Conservation (phyloP, 2,888 invertebrate species). For the Cantharis nigra region DNA sequence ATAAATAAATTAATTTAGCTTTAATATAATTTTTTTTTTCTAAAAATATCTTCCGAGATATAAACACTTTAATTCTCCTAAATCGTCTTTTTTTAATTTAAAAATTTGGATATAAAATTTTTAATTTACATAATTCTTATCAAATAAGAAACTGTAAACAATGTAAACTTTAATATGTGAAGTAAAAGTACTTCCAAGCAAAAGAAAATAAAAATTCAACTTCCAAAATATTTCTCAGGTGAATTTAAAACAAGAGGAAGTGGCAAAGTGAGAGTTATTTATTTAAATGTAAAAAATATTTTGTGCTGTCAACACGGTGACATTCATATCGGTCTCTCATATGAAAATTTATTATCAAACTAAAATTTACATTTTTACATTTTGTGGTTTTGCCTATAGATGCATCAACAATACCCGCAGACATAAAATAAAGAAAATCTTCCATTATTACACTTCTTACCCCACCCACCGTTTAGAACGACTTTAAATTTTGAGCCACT, state of each 20-base stretch:
- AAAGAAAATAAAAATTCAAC: not conserved
- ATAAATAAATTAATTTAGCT: not conserved
- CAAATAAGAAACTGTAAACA: not conserved
- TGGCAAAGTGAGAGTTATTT: not conserved
- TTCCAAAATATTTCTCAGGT: not conserved
- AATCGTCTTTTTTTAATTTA: not conserved
- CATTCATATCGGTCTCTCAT: not conserved
- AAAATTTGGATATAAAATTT: not conserved
- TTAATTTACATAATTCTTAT: not conserved
- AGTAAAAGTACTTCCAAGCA: not conserved
- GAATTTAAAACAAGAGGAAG: not conserved
- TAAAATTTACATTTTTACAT: not conserved
- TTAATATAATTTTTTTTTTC: not conserved
- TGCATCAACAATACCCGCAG: not conserved
- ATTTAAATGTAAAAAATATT: not conserved
- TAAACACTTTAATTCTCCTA: not conserved
- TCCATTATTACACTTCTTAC: not conserved
- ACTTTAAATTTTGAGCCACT: not conserved
- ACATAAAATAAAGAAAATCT: not conserved
- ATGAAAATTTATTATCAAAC: not conserved
- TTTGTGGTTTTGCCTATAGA: not conserved
- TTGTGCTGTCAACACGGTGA: not conserved
- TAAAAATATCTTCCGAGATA: not conserved
- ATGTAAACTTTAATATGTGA: not conserved
- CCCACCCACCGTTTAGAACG: not conserved